phyloP scores from a whole-genome alignment of 2,113 vertebrate genomes.

The Ardeotis arabs region DNA sequence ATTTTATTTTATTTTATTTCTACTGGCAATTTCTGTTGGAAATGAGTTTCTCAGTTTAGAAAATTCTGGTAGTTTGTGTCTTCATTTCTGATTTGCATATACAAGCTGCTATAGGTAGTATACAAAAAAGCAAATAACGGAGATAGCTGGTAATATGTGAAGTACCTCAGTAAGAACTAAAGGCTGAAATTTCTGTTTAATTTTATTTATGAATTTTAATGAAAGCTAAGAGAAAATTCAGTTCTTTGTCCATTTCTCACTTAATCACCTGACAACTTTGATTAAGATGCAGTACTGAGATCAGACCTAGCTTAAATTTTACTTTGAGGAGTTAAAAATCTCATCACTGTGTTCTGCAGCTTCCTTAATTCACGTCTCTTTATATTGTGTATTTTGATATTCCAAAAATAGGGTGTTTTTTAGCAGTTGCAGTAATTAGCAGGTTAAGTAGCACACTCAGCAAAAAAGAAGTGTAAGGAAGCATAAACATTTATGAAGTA shows the following conservation, averaged over 20 bases:
- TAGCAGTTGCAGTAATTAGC: conserved; percentile 30
- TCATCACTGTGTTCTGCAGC: neutral
- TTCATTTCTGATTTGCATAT: neutral
- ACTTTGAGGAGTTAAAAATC: conserved; percentile 3
- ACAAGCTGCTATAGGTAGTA: neutral
- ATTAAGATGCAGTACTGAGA: neutral
- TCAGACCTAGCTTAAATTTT: neutral
- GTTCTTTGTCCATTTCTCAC: neutral
- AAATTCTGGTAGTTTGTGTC: neutral
- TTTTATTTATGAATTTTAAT: neutral
- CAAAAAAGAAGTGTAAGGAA: neutral
- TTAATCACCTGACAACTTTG: neutral
- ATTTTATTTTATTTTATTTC: neutral
- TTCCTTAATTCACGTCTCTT: neutral
- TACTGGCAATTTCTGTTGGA: neutral
- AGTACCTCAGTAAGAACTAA: neutral
- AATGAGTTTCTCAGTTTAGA: neutral
- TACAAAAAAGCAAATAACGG: neutral
- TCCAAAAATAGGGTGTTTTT: neutral
- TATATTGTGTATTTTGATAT: neutral
- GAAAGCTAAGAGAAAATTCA: neutral
- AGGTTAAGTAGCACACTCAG: conserved; percentile 3
- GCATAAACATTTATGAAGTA: conserved; percentile 1
- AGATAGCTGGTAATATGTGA: neutral
- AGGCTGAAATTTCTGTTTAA: neutral